Evolutionary conservation across 92 coral and sea anemone species (phyloP).

Genomic region (Epizoanthus scotinus): DNA sequence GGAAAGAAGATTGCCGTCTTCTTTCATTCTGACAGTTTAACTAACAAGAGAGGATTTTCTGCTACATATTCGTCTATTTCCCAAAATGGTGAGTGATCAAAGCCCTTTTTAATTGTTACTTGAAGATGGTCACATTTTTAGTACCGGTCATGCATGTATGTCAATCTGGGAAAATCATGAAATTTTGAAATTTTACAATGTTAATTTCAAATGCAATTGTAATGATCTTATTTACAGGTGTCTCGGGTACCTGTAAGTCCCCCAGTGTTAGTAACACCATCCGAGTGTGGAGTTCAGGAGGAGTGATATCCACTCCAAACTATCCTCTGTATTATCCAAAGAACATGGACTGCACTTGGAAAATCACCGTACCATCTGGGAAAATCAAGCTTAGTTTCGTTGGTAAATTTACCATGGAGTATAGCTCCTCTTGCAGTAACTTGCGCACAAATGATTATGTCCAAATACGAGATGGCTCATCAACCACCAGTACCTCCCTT

Average conservation of each 20-base stretch:
- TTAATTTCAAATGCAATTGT: neutral
- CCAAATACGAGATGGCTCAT: slow-evolving; percentile 13
- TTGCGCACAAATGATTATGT: neutral
- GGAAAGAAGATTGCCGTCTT: neutral
- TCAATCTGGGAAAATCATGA: no score
- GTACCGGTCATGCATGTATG: no score
- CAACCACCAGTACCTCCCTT: neutral
- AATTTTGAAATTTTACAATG: no score
- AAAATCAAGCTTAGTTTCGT: slow-evolving; percentile 20
- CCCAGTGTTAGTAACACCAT: no score
- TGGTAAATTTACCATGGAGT: neutral
- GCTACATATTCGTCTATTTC: slow-evolving; percentile 12
- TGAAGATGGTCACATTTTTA: no score
- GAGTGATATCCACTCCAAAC: no score
- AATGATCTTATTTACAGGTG: no score
- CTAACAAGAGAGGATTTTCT: slow-evolving; percentile 1
- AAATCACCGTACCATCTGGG: slow-evolving; percentile 11
- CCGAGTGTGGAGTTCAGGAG: no score
- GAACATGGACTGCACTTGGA: slow-evolving; percentile 42
- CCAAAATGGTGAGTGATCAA: slow-evolving; percentile 3
- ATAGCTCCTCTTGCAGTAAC: neutral
- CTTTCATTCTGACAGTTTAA: neutral
- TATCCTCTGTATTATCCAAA: no score
- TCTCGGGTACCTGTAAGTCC: neutral
- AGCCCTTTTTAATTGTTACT: no score